phyloP scores from a whole-genome alignment of 1,140 invertebrate genomes.

The Drosophila bifasciata region DNA sequence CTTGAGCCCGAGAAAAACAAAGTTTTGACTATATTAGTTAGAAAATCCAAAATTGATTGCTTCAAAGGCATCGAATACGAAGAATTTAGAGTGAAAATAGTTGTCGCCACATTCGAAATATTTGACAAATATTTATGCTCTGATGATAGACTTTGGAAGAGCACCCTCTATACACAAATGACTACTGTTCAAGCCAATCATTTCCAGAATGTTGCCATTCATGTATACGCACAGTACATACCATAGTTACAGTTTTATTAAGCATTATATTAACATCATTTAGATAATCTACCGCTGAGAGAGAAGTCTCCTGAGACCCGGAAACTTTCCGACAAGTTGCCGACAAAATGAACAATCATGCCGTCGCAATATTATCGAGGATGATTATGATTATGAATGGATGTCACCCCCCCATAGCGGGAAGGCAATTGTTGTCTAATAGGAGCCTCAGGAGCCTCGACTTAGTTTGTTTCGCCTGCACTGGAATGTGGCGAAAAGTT shows the following conservation, averaged over 20 bases:
- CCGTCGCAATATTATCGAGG: no score
- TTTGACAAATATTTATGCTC: background rate
- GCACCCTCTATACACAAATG: no score
- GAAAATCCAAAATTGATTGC: no score
- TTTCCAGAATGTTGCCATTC: no score
- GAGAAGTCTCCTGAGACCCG: no score
- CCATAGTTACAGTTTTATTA: no score
- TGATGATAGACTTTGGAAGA: no score
- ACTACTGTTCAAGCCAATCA: no score
- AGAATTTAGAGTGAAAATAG: background rate
- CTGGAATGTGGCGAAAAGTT: conserved; percentile 38
- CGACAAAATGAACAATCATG: conserved; percentile 36
- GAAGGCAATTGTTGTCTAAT: conserved; percentile 32
- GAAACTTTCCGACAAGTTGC: conserved; percentile 33
- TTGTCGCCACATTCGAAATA: background rate
- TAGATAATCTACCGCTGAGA: no score
- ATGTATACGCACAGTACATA: no score
- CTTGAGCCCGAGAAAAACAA: conserved; percentile 33
- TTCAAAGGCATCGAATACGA: no score
- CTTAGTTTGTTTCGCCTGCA: conserved; percentile 26
- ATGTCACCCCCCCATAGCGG: conserved; percentile 43
- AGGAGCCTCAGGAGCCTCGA: background rate
- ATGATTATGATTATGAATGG: conserved; percentile 52
- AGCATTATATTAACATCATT: no score
- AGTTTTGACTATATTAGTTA: conserved; percentile 65